A percentile compares a stretch with the other conserved stretches of the same genome.
phyloP scores from a whole-genome alignment of 1,140 invertebrate species.

The Delia radicum region DNA sequence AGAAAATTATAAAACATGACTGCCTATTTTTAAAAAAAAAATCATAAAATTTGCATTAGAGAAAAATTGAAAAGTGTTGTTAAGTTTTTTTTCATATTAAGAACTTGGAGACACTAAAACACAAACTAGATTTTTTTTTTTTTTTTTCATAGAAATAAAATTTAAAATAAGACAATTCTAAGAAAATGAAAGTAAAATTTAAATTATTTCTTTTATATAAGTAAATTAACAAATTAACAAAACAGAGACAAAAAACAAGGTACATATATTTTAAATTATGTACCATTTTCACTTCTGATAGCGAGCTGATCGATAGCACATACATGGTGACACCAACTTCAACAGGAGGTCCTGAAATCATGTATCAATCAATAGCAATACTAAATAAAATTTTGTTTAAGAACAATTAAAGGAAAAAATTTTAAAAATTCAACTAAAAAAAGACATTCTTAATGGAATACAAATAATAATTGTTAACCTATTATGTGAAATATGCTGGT shows the following conservation, averaged over 20 bases:
- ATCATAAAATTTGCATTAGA: not conserved
- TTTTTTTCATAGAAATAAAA: not conserved
- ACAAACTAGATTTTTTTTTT: slow-evolving; percentile 17
- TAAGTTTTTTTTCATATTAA: not conserved
- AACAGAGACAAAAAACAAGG: slow-evolving; percentile 31
- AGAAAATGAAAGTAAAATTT: not conserved
- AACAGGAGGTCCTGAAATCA: slow-evolving; percentile 86
- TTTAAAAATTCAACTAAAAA: not conserved
- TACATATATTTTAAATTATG: slow-evolving; percentile 51
- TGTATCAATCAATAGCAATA: not conserved
- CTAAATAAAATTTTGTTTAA: not conserved
- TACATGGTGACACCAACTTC: slow-evolving; percentile 97
- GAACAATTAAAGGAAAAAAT: not conserved
- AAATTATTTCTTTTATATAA: not conserved
- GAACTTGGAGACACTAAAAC: slow-evolving; percentile 6
- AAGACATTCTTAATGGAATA: not conserved
- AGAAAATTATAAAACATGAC: not conserved
- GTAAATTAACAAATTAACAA: not conserved
- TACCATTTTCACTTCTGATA: slow-evolving; percentile 99
- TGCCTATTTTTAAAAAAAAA: not conserved
- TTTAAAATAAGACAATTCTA: slow-evolving; percentile 5
- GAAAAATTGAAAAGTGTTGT: not conserved
- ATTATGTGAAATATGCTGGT: too few species aligned
- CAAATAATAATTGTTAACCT: too few species aligned
- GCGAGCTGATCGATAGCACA: slow-evolving; percentile 97